Evolutionary conservation across 2,113 vertebrate genomes (phyloP), one percentile per base, ranked within the genome.

Genomic region (Nanorana parkeri): DNA sequence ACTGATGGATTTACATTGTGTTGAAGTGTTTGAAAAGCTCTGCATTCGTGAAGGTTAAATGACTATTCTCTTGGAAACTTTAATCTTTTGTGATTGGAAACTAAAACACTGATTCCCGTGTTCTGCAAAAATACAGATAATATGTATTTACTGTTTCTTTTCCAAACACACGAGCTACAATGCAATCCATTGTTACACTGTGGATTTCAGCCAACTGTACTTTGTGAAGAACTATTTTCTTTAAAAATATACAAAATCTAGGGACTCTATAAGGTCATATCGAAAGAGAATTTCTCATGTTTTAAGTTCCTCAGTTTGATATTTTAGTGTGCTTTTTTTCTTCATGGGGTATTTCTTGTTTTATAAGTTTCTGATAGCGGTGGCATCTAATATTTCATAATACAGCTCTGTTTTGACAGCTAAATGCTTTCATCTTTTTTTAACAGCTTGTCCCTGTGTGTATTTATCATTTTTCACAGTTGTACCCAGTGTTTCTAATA

Each of bases 41-140:
- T 10, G 72, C 21, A 24, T 51, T 79, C 76, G 26, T 76, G 71
- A 83, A 83, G 80, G 80, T 76, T 54, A 76, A 58, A 61, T 55
- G 55, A 36, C 54, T 61, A 61, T 47, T 60, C 67, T 60, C 17
- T 67, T 67, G 28, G 28, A 75, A 82, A 83, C 10, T 83, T 41
- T 83, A 83, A 76, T 83, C 80, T 65, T 41, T 24, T 74, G 11
- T 63, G 47, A 68, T 24, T 83, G 80, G 73, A 83, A 83, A 68
- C 29, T 68, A 83, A 76, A 83, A 83, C 72, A 68, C 28, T 76
- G 63, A 16, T 69, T 76, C 29, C 52, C 21, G 13, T 16, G 36
- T 68, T 15, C 64, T 83, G 80, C 16, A 83, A 60, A 76, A 76
- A 83, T 75, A 67, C 17, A 83, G 80, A 83, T 83, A 76, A 58